Percentiles rank a stretch among this genome's conserved stretches.
These are phyloP conservation scores for Drosophila koepferae DNA, from an alignment of 2,888 invertebrate genomes.

Conservation along the genomic window DNA sequence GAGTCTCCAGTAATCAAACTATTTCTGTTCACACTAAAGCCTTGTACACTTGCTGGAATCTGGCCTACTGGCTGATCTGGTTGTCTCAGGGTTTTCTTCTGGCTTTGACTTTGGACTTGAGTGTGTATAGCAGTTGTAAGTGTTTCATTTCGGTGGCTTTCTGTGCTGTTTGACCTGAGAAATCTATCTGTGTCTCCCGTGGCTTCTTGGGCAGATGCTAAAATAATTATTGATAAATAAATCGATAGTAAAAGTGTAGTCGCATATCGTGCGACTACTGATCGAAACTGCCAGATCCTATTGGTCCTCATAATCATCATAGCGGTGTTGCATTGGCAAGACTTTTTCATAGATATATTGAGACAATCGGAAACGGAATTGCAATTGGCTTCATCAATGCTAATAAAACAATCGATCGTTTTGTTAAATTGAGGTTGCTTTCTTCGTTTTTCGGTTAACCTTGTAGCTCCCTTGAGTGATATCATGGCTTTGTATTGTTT, in stretches of 20 bases:
- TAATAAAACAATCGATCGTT: background rate
- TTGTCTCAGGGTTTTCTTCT: constrained; percentile 13
- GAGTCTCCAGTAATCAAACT: constrained; percentile 69
- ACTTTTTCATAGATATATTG: constrained; percentile 2
- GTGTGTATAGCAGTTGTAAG: background rate
- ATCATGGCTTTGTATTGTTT: constrained; percentile 12
- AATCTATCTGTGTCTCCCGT: background rate
- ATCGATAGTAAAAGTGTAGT: constrained; percentile 27
- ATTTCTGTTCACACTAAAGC: constrained; percentile 59
- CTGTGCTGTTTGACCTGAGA: background rate
- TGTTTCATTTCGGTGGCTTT: background rate
- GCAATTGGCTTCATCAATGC: background rate
- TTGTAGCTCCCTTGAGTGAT: constrained; percentile 5
- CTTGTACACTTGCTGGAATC: constrained; percentile 1
- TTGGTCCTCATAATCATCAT: constrained; percentile 2
- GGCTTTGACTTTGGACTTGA: constrained; percentile 9
- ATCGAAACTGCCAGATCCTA: constrained; percentile 11
- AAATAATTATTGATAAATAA: constrained; percentile 25
- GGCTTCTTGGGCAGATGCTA: constrained; percentile 31
- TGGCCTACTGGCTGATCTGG: constrained; percentile 1
- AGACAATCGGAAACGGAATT: background rate
- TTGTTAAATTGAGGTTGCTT: background rate
- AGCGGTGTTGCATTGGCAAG: constrained; percentile 13
- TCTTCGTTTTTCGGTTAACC: constrained; percentile 11
- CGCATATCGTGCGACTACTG: constrained; percentile 27